Base-by-base conservation (phyloP, 2,113 vertebrate species). In the Nicator chloris region DNA sequence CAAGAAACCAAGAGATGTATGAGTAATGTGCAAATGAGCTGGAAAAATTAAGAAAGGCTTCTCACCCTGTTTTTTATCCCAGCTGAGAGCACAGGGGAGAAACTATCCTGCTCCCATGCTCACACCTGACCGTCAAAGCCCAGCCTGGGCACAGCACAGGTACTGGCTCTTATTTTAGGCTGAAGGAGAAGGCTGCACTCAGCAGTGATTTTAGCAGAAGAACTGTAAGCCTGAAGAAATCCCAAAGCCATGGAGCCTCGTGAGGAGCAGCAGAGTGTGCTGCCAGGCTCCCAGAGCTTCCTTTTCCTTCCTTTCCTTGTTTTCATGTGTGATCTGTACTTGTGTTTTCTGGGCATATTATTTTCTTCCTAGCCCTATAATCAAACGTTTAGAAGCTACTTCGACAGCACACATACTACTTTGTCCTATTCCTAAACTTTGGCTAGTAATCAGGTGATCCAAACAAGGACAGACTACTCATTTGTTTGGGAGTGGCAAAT, bases 291-390 rank as follows among this genome's bases (percentile, higher is more conserved):
- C 45, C 10, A 0, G 10, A 45, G 27, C 33, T 3, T n/a, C n/a
- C n/a, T n/a, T n/a, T n/a, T n/a, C n/a, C n/a, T n/a, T n/a, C n/a
- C n/a, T n/a, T n/a, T n/a, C n/a, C 35, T 22, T 11, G 35, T 63
- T 78, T 54, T 42, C 44, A 44, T 15, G 1, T n/a, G 27, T 31
- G 33, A 87, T 15, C 56, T 60, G 24, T 24, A 59, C 73, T 90
- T 79, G 40, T 0, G 0, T 82, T 84, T 82, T 84, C 92, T 66
- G 21, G 9, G 65, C 69, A 13, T 84, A 51, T 3, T 4, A 63
- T 86, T 91, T 93, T 78, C 86, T 23, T 84, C 33, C 78, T 49
- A 91, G 68, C 53, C 69, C 87, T 87, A 4, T 84, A 75, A 96
- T 94, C 73, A 92, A 56, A 60, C 1, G 0, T 51, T 82, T 49